Conservation (phyloP, 2,113 vertebrate species). For the Eupsittula cactorum region DNA sequence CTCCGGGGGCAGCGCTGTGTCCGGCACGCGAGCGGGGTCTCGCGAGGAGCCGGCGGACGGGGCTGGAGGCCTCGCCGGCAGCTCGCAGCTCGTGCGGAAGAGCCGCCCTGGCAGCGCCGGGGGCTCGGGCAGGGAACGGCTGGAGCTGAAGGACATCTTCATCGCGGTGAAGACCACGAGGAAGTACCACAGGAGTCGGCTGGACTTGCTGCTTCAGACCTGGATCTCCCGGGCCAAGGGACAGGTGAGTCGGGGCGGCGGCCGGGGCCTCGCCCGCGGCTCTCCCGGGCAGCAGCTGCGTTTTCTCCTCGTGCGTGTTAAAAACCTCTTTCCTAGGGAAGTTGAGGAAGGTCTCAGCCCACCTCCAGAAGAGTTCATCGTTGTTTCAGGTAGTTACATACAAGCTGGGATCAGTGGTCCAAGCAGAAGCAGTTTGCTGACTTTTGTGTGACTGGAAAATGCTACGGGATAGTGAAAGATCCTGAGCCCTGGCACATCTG, state of each 20-base stretch:
- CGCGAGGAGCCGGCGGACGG: not conserved
- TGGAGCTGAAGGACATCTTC: constrained; percentile 88
- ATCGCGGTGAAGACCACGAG: constrained; percentile 94
- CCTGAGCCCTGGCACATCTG: no score
- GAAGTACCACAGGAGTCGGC: constrained; percentile 88
- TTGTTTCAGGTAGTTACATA: not conserved
- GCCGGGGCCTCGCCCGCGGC: fast-evolving
- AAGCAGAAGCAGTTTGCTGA: not conserved
- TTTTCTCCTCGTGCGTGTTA: not conserved
- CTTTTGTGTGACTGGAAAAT: not conserved
- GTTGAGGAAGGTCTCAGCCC: not conserved
- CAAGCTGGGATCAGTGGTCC: not conserved
- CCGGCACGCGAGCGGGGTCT: not conserved
- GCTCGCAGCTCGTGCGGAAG: not conserved
- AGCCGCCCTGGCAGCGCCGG: not conserved
- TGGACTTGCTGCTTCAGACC: constrained; percentile 89
- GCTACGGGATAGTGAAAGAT: fast-evolving
- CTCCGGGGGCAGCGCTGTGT: not conserved
- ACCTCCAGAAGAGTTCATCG: fast-evolving
- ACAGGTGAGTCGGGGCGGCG: constrained; percentile 76
- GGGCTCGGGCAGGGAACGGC: constrained; percentile 50
- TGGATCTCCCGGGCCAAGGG: constrained; percentile 89
- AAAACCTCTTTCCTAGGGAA: not conserved
- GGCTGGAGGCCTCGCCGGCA: not conserved
- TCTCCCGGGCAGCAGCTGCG: fast-evolving